phyloP scores from a whole-genome alignment of 2,797 vertebrate genomes.

The Petrocephalus sullivani region DNA sequence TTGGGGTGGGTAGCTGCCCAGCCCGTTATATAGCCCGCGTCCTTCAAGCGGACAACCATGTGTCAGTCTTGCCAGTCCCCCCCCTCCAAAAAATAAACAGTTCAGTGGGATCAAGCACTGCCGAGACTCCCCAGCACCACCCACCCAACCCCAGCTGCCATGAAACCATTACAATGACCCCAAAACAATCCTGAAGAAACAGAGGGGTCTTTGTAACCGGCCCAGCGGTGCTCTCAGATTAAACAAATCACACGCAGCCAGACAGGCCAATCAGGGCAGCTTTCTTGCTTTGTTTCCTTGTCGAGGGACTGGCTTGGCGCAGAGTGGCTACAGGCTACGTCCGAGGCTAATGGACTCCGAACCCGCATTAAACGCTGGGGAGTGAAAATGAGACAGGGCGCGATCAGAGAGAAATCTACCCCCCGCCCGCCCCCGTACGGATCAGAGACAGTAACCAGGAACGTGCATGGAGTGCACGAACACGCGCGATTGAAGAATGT shows the following conservation, averaged over 20 bases:
- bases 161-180: background rate
- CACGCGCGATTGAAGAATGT: background rate
- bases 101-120: background rate
- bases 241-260: background rate
- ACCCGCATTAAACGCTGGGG: background rate
- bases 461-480: background rate
- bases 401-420: background rate
- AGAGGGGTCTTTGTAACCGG: background rate
- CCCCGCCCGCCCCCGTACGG: background rate
- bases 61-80: slow-evolving; percentile 31
- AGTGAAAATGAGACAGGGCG: background rate
- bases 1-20: background rate
- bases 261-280: background rate
- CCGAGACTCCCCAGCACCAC: background rate
- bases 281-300: background rate
- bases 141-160: background rate
- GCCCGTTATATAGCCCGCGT: background rate
- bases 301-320: background rate
- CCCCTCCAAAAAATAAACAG: background rate
- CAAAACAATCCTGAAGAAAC: background rate
- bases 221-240: background rate
- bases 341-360: background rate
- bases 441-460: background rate
- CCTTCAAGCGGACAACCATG: slow-evolving; percentile 18
- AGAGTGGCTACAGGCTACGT: background rate